Conservation (phyloP, 1,140 invertebrate species). For the Trachymyrmex septentrionalis region DNA sequence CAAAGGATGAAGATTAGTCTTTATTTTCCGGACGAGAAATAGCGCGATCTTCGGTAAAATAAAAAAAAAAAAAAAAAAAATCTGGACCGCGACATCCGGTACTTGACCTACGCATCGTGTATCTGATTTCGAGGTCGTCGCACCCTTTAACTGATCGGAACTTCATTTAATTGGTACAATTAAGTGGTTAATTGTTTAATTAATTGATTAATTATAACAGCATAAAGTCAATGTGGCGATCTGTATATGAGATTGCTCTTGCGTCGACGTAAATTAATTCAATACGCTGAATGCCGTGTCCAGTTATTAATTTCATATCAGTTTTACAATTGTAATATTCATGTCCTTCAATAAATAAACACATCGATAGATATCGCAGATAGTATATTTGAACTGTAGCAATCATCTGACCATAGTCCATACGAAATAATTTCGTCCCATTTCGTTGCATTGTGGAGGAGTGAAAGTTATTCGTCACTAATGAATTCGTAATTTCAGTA, state of each 20-base stretch:
- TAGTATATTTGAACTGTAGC: not conserved
- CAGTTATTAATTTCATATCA: not conserved
- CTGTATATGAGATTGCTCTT: not conserved
- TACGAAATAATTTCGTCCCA: constrained; percentile 50
- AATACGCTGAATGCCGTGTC: not conserved
- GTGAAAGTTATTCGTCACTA: constrained; percentile 73
- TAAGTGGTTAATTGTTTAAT: not conserved
- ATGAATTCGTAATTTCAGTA: constrained; percentile 76
- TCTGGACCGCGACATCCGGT: not conserved
- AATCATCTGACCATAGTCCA: constrained; percentile 7
- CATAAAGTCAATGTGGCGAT: not conserved
- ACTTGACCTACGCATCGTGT: not conserved
- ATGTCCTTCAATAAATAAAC: not conserved
- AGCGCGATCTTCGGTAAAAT: not conserved
- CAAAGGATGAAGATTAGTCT: constrained; percentile 28
- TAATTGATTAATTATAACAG: not conserved
- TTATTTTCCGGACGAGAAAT: constrained; percentile 18
- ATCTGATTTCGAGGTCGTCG: too few relatives aligned
- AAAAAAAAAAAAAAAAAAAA: not conserved
- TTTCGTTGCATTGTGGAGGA: constrained; percentile 25
- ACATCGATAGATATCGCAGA: not conserved
- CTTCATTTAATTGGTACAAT: not conserved
- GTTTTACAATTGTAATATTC: constrained; percentile 1
- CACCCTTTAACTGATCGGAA: not conserved
- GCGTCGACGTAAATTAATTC: constrained; percentile 1